Percentiles rank a stretch among this genome's conserved stretches.
These are phyloP conservation scores for Gymnoscopelus microlampas DNA, from an alignment of 2,797 vertebrate species.

Conservation along the genomic window DNA sequence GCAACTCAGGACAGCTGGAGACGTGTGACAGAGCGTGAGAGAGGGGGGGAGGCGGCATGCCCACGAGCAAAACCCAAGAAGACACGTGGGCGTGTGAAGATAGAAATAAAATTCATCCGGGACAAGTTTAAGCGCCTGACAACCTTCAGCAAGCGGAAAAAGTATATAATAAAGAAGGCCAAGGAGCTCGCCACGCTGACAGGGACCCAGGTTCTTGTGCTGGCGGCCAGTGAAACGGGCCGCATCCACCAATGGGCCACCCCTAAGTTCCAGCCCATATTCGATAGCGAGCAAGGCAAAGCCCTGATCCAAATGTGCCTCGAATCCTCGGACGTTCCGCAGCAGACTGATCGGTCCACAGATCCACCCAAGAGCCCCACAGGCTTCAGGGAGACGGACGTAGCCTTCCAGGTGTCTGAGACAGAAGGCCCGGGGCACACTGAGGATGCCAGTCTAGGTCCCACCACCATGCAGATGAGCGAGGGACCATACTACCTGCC, in stretches of 20 bases:
- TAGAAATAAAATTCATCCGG: too few relatives aligned
- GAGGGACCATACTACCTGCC: too few relatives aligned
- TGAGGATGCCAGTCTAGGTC: slow-evolving; percentile 79
- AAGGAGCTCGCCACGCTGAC: slow-evolving; percentile 98
- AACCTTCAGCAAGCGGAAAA: too few relatives aligned
- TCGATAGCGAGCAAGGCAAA: slow-evolving; percentile 98
- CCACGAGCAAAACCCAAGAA: too few relatives aligned
- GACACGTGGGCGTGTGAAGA: too few relatives aligned
- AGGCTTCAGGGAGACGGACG: slow-evolving; percentile 95
- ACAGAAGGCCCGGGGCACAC: slow-evolving; percentile 96
- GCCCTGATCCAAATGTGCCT: slow-evolving; percentile 98
- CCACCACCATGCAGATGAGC: too few relatives aligned
- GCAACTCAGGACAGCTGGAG: too few relatives aligned
- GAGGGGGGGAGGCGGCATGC: too few relatives aligned
- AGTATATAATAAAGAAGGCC: slow-evolving; percentile 77
- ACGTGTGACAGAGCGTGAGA: too few relatives aligned
- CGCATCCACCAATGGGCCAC: slow-evolving; percentile 98
- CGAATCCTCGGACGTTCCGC: slow-evolving; percentile 97
- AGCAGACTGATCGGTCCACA: slow-evolving; percentile 92
- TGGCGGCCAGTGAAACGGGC: slow-evolving; percentile 97
- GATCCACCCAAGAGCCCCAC: slow-evolving; percentile 99
- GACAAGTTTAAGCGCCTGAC: too few relatives aligned
- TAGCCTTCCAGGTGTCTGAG: slow-evolving; percentile 84
- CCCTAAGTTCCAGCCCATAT: slow-evolving; percentile 98
- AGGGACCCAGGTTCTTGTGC: slow-evolving; percentile 94